Base-by-base conservation (phyloP, 2,888 invertebrate genomes). In the Cotesia congregata region DNA sequence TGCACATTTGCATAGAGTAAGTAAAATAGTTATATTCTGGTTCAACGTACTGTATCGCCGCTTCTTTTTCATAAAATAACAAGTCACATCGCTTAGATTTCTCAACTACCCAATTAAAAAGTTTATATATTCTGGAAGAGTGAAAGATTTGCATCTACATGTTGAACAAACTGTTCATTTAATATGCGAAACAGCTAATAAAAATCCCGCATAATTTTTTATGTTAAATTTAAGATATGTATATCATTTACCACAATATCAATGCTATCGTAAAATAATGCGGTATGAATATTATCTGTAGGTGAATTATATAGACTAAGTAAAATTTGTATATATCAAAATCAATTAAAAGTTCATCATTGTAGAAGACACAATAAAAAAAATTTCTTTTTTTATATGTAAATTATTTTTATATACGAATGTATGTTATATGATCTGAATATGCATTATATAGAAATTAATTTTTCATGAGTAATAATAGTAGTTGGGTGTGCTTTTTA, bases 41-140 rank as follows among this genome's bases (percentile, higher is more conserved):
- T 50, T 50, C 50, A 50, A 50, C 50, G 50, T 50, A 50, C 50
- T 50, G 50, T 50, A 50, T 50, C 50, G 50, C 50, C 50, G 50
- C 50, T 50, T 50, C 50, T 50, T 50, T 50, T 50, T 50, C 50
- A 50, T 50, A 50, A 50, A 50, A 50, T 50, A 50, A 50, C 50
- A 50, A 50, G 50, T 50, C 50, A 50, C 50, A 50, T 50, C 50
- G 50, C 9, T 50, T 50, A 50, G 50, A 50, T 50, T 50, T 50
- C 50, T 50, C 12, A 50, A 50, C 9, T 50, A 50, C 50, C 50
- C 50, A 50, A 50, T 50, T 50, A 50, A 50, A 50, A 50, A 50
- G 50, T 50, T 50, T 50, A 50, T 50, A 50, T 50, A 50, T 50
- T 50, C 50, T 50, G 50, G 50, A 50, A 50, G 50, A 50, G 12